Percentiles rank a stretch among this genome's conserved stretches.
Evolutionary conservation across 2,888 invertebrate genomes (phyloP).

Genomic region (Trichogramma dendrolimi): DNA sequence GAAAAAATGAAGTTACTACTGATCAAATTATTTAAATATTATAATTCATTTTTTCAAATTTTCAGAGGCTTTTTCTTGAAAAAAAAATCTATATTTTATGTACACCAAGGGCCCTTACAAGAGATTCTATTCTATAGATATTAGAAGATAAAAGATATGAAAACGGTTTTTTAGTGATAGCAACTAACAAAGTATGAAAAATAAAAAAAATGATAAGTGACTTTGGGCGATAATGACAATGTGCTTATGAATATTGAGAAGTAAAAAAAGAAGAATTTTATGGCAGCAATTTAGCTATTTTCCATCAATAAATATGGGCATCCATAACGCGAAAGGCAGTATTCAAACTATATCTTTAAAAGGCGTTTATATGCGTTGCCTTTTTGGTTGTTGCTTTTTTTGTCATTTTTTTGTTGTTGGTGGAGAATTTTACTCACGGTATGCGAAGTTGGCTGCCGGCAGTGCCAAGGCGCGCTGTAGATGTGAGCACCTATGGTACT

Average conservation of each 20-base stretch:
- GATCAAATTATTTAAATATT: too few relatives aligned
- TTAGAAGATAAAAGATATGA: too few relatives aligned
- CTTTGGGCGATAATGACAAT: conserved; percentile 5
- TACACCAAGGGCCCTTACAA: too few relatives aligned
- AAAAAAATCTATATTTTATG: too few relatives aligned
- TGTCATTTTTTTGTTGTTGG: conserved; percentile 36
- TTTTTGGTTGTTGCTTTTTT: conserved; percentile 21
- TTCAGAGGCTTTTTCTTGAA: too few relatives aligned
- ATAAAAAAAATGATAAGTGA: too few relatives aligned
- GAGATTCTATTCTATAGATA: too few relatives aligned
- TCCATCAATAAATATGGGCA: conserved; percentile 22
- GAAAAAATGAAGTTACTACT: too few relatives aligned
- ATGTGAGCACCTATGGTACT: conserved; percentile 47
- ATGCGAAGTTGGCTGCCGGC: conserved; percentile 42
- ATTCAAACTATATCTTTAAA: conserved; percentile 23
- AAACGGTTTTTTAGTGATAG: too few relatives aligned
- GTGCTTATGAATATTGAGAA: conserved; percentile 16
- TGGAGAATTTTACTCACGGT: conserved; percentile 49
- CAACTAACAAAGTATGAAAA: too few relatives aligned
- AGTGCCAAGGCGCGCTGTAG: conserved; percentile 45
- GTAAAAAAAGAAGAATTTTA: conserved; percentile 22
- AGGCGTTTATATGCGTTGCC: conserved; percentile 23
- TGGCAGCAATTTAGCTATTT: neutral
- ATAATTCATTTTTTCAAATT: too few relatives aligned
- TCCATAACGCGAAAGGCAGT: conserved; percentile 29